Evolutionary conservation across 2,113 vertebrate species (phyloP).

Genomic region (Hiodon alosoides): DNA sequence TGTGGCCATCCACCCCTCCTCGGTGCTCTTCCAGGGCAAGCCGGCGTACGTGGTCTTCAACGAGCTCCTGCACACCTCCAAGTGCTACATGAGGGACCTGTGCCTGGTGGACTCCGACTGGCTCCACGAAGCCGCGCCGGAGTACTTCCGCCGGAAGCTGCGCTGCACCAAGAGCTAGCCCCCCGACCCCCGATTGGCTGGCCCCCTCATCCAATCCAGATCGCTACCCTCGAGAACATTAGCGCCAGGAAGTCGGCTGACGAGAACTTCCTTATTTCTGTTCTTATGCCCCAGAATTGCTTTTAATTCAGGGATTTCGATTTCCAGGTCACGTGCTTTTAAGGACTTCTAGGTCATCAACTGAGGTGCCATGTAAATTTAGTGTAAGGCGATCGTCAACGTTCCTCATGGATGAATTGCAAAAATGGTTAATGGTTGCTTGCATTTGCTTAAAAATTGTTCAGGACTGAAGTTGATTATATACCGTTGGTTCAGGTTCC

Average conservation of each 20-base stretch:
- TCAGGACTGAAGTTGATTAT: not conserved
- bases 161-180: slow-evolving; percentile 55
- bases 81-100: slow-evolving; percentile 91
- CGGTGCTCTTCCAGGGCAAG: slow-evolving; percentile 85
- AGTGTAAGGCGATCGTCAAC: not conserved
- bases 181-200: not conserved
- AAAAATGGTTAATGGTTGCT: not conserved
- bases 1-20: slow-evolving; percentile 88
- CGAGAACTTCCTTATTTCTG: not conserved
- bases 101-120: slow-evolving; percentile 84
- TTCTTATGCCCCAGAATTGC: not conserved
- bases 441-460: not conserved
- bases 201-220: not conserved
- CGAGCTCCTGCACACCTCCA: slow-evolving; percentile 81
- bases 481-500: not conserved
- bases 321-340: not conserved
- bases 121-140: slow-evolving; percentile 81
- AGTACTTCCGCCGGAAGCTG: slow-evolving; percentile 82
- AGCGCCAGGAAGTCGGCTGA: slow-evolving; percentile 14
- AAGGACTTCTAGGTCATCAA: not conserved
- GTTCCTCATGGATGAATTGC: not conserved
- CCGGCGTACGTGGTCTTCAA: slow-evolving; percentile 85
- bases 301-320: not conserved
- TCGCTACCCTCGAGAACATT: not conserved
- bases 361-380: no score